Conservation (phyloP, 2,888 invertebrate species). For the Biston betularia region DNA sequence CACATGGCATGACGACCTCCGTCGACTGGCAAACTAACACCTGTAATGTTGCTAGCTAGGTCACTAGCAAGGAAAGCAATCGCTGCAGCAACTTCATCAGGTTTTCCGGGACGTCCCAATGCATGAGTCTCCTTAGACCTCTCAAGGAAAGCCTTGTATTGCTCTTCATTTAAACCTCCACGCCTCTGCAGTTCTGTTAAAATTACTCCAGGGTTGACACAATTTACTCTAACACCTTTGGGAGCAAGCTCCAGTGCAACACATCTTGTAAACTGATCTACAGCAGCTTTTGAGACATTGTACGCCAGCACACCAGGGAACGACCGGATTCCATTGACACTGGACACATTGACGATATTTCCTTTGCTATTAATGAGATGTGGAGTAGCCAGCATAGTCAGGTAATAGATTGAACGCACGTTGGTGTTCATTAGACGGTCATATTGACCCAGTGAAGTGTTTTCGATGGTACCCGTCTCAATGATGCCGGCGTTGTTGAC, state of each 20-base stretch:
- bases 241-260: constrained; percentile 94
- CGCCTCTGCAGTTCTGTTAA: constrained; percentile 95
- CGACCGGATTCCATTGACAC: constrained; percentile 95
- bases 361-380: constrained; percentile 94
- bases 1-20: constrained; percentile 98
- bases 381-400: constrained; percentile 95
- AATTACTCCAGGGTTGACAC: constrained; percentile 97
- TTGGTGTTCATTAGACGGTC: constrained; percentile 96
- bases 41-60: constrained; percentile 95
- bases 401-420: constrained; percentile 92
- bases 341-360: constrained; percentile 98
- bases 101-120: constrained; percentile 93
- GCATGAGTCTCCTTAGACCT: constrained; percentile 96
- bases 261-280: constrained; percentile 98
- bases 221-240: constrained; percentile 95
- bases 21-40: constrained; percentile 95
- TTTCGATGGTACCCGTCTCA: constrained; percentile 94
- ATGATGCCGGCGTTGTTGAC: constrained; percentile 96
- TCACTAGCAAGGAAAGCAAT: constrained; percentile 97
- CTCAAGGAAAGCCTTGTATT: constrained; percentile 94
- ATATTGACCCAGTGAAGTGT: constrained; percentile 93
- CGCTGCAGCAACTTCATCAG: constrained; percentile 94
- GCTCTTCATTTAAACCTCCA: constrained; percentile 93
- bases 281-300: constrained; percentile 96
- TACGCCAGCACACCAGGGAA: constrained; percentile 97